These are phyloP conservation scores for Trachelus iudaicus DNA, from an alignment of 2,888 invertebrate genomes.

Conservation along the genomic window DNA sequence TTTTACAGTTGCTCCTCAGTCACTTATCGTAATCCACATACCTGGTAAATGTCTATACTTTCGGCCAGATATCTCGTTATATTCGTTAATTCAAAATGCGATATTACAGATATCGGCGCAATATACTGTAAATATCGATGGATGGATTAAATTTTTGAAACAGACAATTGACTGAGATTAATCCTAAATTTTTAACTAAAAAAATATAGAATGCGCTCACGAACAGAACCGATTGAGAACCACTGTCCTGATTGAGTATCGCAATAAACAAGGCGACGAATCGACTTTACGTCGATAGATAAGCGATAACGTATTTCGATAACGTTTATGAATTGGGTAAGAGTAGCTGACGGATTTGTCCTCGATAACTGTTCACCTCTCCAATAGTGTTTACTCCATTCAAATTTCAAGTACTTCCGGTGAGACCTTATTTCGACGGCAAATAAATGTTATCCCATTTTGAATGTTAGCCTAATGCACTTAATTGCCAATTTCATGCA, in stretches of 20 bases:
- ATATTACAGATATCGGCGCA: background rate
- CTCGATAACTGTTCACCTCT: background rate
- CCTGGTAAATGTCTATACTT: background rate
- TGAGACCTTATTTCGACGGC: background rate
- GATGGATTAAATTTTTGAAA: background rate
- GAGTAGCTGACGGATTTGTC: background rate
- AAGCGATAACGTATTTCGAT: background rate
- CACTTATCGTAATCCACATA: background rate
- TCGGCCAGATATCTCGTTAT: background rate
- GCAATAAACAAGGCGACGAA: background rate
- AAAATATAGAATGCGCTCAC: background rate
- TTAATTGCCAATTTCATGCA: background rate
- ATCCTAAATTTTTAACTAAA: background rate
- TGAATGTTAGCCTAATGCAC: background rate
- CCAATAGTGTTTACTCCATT: background rate
- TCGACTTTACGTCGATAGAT: background rate
- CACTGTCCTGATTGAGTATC: background rate
- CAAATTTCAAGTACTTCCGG: background rate
- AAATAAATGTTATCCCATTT: background rate
- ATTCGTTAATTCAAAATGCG: background rate
- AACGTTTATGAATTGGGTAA: background rate
- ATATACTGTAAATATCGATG: background rate
- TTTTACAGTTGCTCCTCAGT: conserved; percentile 42
- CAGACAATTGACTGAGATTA: background rate
- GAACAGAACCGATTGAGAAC: background rate